Base-by-base conservation (phyloP, 2,888 invertebrate species). In the Ornithoptera alexandrae region DNA sequence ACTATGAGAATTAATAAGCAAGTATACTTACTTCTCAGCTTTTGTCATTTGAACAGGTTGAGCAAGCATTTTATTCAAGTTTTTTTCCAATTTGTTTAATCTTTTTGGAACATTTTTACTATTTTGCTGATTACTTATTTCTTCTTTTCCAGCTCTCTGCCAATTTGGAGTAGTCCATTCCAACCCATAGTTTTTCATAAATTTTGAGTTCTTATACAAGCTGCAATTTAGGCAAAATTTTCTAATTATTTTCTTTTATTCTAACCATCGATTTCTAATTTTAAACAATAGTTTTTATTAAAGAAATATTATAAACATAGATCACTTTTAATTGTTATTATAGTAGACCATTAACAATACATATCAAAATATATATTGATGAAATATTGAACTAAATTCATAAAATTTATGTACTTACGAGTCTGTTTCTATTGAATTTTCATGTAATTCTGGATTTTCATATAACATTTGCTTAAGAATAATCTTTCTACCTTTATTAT, bases 21-120 rank as follows among this genome's bases (percentile, higher is more conserved):
- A 53, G 18, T 0, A 6, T 53, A 12, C 46, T 69, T 62, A 76
- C 76, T 74, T 76, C 70, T 72, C 75, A n/a, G 75, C 76, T 69
- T 75, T 85, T 65, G 72, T 81, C 74, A 83, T 79, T 67, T 79
- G 79, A 4, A 79, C 78, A 0, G 86, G 85, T 63, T 80, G 78
- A 0, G 80, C 70, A 0, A 86, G 69, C 42, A 80, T 80, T 42
- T 80, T 79, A 42, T 78, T 76, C 4, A 85, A 68, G n/a, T 76
- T 75, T 56, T 79, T 76, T 70, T 84, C 81, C 36, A 84, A 73
- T 62, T 70, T 73, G 59, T 75, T 79, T 18, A 59, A 42, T 30
- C 58, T 46, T 61, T 36, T 57, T 24, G 53, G 53, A 18, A 1
- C 56, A 1, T 20, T n/a, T 39, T 36, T 36, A 39, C 59, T n/a